A percentile compares a stretch with the other conserved stretches of the same genome.
phyloP scores from a whole-genome alignment of 2,888 invertebrate genomes.

The Thecophora atra region DNA sequence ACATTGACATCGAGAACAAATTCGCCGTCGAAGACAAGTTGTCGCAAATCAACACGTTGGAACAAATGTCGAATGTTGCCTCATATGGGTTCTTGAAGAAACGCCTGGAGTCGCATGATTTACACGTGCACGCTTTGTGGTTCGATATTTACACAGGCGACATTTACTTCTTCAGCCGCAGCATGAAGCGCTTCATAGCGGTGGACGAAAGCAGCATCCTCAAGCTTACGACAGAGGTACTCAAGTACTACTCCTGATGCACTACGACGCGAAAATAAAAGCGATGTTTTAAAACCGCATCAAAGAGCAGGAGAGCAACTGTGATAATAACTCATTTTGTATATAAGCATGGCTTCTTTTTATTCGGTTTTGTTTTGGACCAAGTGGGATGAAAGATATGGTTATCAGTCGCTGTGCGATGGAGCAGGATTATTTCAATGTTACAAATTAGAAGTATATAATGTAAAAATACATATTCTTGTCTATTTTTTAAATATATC shows the following conservation, averaged over 20 bases:
- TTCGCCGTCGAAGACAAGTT: constrained; percentile 91
- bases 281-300: neutral
- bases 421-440: neutral
- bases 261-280: neutral
- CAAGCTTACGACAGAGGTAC: constrained; percentile 78
- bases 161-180: constrained; percentile 92
- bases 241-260: constrained; percentile 78
- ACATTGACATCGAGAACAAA: constrained; percentile 91
- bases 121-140: constrained; percentile 95
- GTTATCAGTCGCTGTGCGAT: neutral
- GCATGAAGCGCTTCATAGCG: constrained; percentile 83
- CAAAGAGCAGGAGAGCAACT: constrained; percentile 9
- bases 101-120: constrained; percentile 80
- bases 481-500: too few relatives aligned
- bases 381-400: neutral
- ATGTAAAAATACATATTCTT: too few relatives aligned
- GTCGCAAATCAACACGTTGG: constrained; percentile 93
- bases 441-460: neutral
- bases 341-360: neutral
- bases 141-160: constrained; percentile 97
- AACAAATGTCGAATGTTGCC: constrained; percentile 91
- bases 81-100: constrained; percentile 90
- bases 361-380: neutral
- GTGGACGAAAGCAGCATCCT: constrained; percentile 86
- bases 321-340: constrained; percentile 22